Base-by-base conservation (phyloP, 2,113 vertebrate species). In the Nicator chloris region DNA sequence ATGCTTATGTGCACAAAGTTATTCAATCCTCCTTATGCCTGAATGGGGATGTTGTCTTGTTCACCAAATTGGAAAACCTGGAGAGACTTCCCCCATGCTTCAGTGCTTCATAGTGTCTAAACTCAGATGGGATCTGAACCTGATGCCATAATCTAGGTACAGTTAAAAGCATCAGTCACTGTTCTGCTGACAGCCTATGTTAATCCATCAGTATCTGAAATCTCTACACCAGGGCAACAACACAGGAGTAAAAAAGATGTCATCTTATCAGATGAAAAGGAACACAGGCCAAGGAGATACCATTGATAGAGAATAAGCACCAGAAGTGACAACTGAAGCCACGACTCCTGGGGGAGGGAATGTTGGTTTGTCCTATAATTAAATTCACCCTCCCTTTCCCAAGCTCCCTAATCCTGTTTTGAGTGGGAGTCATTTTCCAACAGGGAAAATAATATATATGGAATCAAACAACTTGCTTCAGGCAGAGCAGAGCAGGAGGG, bases 401-500 rank as follows among this genome's bases (percentile, higher is more conserved):
- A 94, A 95, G 72, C 69, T 96, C 53, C 80, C 50, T 97, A 97
- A 96, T 97, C 96, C 93, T 94, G 60, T 96, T 95, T 95, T 64
- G 82, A 94, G 90, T 88, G 69, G 88, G 72, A 96, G 85, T 90
- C 76, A 53, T 92, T 91, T 96, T 96, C 93, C 33, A 2, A 39
- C 72, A 93, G 61, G 70, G 49, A 93, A 93, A 95, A 96, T 86
- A 90, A 96, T 35, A 61, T 68, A 71, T 31, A 81, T 69, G 76
- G 88, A 86, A 93, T 78, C 95, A 86, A 94, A 64, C 90, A 93
- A 82, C 86, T 96, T 91, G 90, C 94, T 96, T 69, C 93, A 94
- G 92, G 95, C 85, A 81, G 88, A 65, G 89, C 49, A 72, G 79
- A 53, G 72, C 79, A 64, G 88, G 56, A 90, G 80, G 82, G 76